Conservation (phyloP, 2,113 vertebrate genomes). For the Mobula birostris region DNA sequence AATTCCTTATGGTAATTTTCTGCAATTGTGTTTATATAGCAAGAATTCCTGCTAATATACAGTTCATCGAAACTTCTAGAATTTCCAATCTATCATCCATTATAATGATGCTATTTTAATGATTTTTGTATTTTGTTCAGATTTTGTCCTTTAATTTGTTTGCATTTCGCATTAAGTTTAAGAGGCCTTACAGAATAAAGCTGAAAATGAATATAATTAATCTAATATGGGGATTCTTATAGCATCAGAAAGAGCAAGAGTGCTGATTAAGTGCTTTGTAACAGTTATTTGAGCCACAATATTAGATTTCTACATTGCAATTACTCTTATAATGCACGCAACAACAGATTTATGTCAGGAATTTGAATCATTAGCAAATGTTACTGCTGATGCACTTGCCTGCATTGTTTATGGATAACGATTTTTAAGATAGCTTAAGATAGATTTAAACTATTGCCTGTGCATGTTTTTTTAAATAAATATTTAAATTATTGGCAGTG, state of each 20-base stretch:
- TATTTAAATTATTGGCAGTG: not conserved
- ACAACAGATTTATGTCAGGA: not conserved
- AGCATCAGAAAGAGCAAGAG: slow-evolving; percentile 3
- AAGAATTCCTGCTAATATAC: not conserved
- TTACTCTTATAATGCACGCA: slow-evolving; percentile 4
- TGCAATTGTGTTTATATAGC: not conserved
- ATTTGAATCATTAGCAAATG: not conserved
- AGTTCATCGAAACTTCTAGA: not conserved
- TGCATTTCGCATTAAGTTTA: not conserved
- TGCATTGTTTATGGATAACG: not conserved
- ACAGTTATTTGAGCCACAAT: slow-evolving; percentile 17
- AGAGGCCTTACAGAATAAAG: slow-evolving; percentile 1
- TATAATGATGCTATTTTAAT: slow-evolving; percentile 18
- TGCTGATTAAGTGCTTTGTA: slow-evolving; percentile 21
- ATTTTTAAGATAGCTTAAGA: not conserved
- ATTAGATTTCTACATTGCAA: slow-evolving; percentile 18
- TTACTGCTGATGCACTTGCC: not conserved
- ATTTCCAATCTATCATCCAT: not conserved
- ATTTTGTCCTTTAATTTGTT: slow-evolving; percentile 10
- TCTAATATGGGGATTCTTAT: slow-evolving; percentile 28
- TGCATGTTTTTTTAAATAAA: not conserved
- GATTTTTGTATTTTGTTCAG: not conserved
- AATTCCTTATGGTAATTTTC: not conserved
- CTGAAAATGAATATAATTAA: slow-evolving; percentile 22
- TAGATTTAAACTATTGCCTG: not conserved